Conservation (phyloP, 2,113 vertebrate genomes). For the Lamprotornis superbus region DNA sequence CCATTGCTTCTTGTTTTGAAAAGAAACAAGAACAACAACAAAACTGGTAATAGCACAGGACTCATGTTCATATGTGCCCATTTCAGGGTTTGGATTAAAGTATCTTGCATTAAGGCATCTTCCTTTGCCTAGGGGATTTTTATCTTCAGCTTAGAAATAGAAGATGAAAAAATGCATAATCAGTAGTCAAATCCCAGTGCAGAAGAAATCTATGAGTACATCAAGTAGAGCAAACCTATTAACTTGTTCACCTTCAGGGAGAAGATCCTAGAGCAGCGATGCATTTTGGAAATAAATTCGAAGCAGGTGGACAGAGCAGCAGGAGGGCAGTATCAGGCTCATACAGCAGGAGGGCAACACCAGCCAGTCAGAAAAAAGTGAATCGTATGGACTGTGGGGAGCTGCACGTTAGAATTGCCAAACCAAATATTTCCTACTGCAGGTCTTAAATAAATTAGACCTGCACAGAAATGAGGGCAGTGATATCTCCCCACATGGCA, state of each 20-base stretch:
- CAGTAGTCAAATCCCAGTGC: conserved; percentile 31
- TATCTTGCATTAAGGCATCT: neutral
- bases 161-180: neutral
- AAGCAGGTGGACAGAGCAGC: conserved; percentile 74
- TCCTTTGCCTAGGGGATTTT: neutral
- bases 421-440: conserved; percentile 48
- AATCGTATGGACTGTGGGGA: conserved; percentile 34
- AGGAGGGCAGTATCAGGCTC: conserved; percentile 40
- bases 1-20: conserved; percentile 22
- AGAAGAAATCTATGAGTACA: conserved; percentile 42
- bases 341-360: conserved; percentile 48
- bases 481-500: neutral
- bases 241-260: conserved; percentile 54
- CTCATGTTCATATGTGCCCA: neutral
- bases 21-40: neutral
- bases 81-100: neutral
- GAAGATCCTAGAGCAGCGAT: conserved; percentile 33
- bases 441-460: conserved; percentile 59
- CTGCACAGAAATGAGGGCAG: neutral
- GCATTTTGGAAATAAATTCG: conserved; percentile 69
- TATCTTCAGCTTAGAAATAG: conserved; percentile 37
- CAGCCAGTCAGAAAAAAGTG: conserved; percentile 52
- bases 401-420: conserved; percentile 66
- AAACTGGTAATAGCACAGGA: neutral
- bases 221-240: conserved; percentile 65